Conservation (phyloP, 2,888 invertebrate species). For the Polyommatus icarus region DNA sequence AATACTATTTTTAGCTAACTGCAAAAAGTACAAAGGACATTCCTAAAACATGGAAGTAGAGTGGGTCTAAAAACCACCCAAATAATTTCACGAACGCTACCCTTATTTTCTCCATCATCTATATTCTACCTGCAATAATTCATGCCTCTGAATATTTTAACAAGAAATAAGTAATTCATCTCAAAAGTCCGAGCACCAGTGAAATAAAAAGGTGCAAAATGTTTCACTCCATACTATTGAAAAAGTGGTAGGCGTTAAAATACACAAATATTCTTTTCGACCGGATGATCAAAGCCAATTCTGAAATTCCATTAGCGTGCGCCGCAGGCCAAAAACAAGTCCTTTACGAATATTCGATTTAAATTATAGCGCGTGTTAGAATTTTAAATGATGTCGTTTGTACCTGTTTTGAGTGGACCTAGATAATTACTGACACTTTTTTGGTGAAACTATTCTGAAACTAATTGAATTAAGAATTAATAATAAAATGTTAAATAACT, state of each 20-base stretch:
- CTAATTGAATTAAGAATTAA: too few species aligned
- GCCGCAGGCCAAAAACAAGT: slow-evolving; percentile 16
- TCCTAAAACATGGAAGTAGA: background rate
- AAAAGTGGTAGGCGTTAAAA: slow-evolving; percentile 25
- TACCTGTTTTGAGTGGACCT: background rate
- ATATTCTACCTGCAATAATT: background rate
- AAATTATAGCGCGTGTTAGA: slow-evolving; percentile 13
- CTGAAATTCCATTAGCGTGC: slow-evolving; percentile 43
- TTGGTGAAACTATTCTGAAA: background rate
- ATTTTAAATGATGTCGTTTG: slow-evolving; percentile 26
- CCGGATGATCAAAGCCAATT: slow-evolving; percentile 43
- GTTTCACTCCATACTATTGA: slow-evolving; percentile 14
- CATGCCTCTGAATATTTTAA: slow-evolving; percentile 9
- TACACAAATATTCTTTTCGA: slow-evolving; percentile 43
- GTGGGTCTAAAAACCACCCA: background rate
- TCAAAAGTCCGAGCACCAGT: background rate
- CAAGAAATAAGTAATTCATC: background rate
- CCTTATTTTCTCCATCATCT: background rate
- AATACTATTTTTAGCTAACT: too few species aligned
- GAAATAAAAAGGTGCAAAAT: slow-evolving; percentile 15
- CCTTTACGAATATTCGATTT: slow-evolving; percentile 28
- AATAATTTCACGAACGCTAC: background rate
- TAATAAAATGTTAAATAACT: too few species aligned
- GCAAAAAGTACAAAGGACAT: background rate
- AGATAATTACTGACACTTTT: background rate